Conservation (phyloP, 1,140 invertebrate species). For the Antheraea mylitta region DNA sequence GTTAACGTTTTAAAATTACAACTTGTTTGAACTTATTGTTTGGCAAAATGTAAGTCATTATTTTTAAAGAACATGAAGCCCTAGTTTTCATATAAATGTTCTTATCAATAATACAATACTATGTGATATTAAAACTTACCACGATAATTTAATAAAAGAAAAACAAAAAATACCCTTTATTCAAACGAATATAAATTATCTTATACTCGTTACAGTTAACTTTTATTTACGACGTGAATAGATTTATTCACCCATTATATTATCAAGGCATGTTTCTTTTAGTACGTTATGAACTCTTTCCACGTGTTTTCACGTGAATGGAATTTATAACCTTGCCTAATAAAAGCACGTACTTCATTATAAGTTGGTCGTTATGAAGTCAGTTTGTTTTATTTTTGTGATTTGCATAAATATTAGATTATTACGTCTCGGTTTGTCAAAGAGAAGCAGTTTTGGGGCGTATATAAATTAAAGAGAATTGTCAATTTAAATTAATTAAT, state of each 20-base stretch:
- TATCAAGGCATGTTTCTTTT: background rate
- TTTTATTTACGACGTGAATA: background rate
- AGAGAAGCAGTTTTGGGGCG: background rate
- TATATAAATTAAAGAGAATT: background rate
- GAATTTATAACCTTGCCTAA: background rate
- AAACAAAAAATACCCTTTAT: no score
- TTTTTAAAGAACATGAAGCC: no score
- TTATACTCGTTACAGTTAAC: background rate
- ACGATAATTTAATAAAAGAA: no score
- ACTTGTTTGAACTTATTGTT: no score
- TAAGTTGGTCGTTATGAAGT: background rate
- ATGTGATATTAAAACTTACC: no score
- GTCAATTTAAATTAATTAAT: background rate
- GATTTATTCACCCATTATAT: background rate
- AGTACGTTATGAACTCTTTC: conserved; percentile 1
- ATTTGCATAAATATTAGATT: background rate
- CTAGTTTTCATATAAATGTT: no score
- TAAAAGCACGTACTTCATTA: conserved; percentile 2
- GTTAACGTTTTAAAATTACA: no score
- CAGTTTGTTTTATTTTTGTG: background rate
- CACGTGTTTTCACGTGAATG: background rate
- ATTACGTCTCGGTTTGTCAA: background rate
- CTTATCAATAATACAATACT: no score
- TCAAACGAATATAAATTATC: background rate
- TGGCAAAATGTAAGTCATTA: no score